Base-by-base conservation (phyloP, 37 sponge, comb jelly and placozoan species). In the Theonella swinhoei region DNA sequence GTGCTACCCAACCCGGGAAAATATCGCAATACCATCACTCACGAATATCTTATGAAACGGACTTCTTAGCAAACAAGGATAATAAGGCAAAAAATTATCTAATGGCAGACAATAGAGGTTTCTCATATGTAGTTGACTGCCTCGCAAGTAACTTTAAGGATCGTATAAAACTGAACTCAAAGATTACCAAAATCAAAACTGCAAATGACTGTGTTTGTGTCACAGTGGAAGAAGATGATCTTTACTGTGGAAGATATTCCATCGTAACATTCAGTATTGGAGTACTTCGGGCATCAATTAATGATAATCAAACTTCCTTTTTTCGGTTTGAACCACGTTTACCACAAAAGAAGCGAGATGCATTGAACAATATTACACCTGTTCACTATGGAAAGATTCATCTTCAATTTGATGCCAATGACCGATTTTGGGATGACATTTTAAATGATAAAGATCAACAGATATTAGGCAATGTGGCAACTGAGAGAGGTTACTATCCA, bases 191-290 rank as follows among this genome's bases (percentile, higher is more conserved):
- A 0, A 75, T 88, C 31, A 64, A 88, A 24, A 84, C 81, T 81
- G 79, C 69, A 32, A 79, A 88, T 28, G 41, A 74, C 0, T 88
- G 89, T 77, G 93, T 92, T n/a, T 92, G 92, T 80, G 85, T 54
- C 1, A 60, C 61, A 22, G 83, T 36, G 0, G 34, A 39, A 20
- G n/a, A n/a, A n/a, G n/a, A n/a, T n/a, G n/a, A n/a, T 2, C 4
- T 22, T 5, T 87, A 87, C 84, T 86, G 88, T 75, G 83, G 74
- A 8, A 54, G 42, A 3, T 69, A 81, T 31, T 68, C 75, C 37
- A 79, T 91, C 2, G 4, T 67, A 33, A 91, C 92, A 7, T 86
- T 91, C 47, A 86, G 89, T 40, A 39, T 83, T 2, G 89, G 91
- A 39, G 88, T 86, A 2, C 83, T 91, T 1, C 87, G 82, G 28